Percentiles rank a stretch among this genome's conserved stretches.
Conservation (phyloP, 1,140 invertebrate species). For the Pseudachorutes palmiensis region DNA sequence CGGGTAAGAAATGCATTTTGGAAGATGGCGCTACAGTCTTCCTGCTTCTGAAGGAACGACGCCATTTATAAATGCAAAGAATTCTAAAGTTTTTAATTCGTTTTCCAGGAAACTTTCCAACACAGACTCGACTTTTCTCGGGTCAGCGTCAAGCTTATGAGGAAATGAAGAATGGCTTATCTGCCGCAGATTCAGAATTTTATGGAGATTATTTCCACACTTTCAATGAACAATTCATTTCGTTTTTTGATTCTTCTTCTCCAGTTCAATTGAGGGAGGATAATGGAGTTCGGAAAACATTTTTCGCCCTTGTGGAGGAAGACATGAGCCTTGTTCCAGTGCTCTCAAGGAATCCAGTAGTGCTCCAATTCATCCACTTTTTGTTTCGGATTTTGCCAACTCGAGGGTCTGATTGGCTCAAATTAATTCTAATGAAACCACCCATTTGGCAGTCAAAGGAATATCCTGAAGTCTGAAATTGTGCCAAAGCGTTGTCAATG, state of each 20-base stretch:
- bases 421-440: neutral
- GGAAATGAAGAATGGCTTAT: conserved; percentile 23
- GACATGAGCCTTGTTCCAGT: conserved; percentile 14
- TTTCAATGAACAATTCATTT: conserved; percentile 4
- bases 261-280: conserved; percentile 5
- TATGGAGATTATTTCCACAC: conserved; percentile 28
- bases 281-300: neutral
- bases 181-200: conserved; percentile 17
- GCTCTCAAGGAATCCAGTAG: neutral
- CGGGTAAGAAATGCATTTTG: conserved; percentile 48
- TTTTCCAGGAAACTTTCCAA: conserved; percentile 23
- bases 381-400: conserved; percentile 4
- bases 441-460: conserved; percentile 1
- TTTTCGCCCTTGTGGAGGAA: conserved; percentile 20
- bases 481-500: no score
- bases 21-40: conserved; percentile 8
- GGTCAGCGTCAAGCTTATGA: conserved; percentile 12
- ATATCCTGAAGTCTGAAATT: no score
- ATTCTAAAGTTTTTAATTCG: neutral
- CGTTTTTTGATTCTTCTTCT: conserved; percentile 6
- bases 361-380: neutral
- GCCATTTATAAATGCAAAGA: neutral
- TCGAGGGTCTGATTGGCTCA: neutral
- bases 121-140: conserved; percentile 19
- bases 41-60: neutral